Conservation (phyloP, 1,140 invertebrate genomes). For the Drosophila bipectinata region DNA sequence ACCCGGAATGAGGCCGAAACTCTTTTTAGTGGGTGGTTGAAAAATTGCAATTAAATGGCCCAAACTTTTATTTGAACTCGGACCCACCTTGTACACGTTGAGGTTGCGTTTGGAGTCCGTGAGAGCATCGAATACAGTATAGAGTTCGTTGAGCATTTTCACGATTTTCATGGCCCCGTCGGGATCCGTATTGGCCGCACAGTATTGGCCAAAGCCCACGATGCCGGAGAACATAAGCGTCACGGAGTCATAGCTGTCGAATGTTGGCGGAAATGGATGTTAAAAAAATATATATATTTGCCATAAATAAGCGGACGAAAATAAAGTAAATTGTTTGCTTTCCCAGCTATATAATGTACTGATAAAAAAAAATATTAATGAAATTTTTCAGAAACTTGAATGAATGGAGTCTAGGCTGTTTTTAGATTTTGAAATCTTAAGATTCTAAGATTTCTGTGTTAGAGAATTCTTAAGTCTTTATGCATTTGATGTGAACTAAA, state of each 20-base stretch:
- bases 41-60: constrained; percentile 67
- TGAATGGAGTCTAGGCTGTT: not conserved
- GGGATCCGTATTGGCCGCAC: constrained; percentile 93
- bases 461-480: no score
- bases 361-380: constrained; percentile 6
- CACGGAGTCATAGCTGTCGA: constrained; percentile 91
- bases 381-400: not conserved
- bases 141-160: constrained; percentile 94
- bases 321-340: constrained; percentile 61
- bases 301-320: constrained; percentile 62
- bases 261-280: constrained; percentile 13
- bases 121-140: constrained; percentile 95
- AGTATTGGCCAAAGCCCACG: constrained; percentile 95
- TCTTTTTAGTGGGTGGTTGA: constrained; percentile 19
- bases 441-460: no score
- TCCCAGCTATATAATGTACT: not conserved
- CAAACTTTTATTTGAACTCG: constrained; percentile 36
- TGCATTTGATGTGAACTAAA: not conserved
- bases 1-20: constrained; percentile 36
- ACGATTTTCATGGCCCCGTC: constrained; percentile 96
- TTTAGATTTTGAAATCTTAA: not conserved
- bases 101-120: constrained; percentile 96
- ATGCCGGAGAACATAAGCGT: constrained; percentile 97
- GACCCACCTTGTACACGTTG: constrained; percentile 95
- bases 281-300: constrained; percentile 11